A percentile compares a stretch with the other conserved stretches of the same genome.
These are phyloP conservation scores for Neodiprion fabricii DNA, from an alignment of 1,140 invertebrate genomes.

Conservation along the genomic window DNA sequence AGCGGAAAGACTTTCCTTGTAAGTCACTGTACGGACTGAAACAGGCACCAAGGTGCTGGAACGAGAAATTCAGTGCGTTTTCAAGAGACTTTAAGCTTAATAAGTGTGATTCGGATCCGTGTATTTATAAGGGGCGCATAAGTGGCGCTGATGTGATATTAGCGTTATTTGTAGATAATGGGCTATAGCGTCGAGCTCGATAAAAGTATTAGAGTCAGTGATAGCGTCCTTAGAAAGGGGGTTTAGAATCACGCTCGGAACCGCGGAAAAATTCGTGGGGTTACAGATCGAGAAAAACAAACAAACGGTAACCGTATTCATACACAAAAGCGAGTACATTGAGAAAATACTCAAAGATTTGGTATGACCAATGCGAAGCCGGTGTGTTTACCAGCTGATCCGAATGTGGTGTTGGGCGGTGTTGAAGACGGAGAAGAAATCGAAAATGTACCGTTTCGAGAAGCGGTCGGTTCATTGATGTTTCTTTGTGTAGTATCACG, in stretches of 20 bases:
- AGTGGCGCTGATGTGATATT: constrained; percentile 8
- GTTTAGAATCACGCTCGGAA: constrained; percentile 23
- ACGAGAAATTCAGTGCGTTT: constrained; percentile 22
- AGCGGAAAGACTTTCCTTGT: too few species aligned
- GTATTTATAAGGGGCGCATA: not conserved
- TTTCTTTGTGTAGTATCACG: constrained; percentile 39
- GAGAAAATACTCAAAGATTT: constrained; percentile 18
- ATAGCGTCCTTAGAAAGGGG: constrained; percentile 14
- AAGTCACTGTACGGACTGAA: constrained; percentile 41
- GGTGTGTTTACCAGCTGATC: constrained; percentile 1
- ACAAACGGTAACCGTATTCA: constrained; percentile 17
- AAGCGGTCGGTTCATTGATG: constrained; percentile 41
- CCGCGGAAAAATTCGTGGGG: constrained; percentile 15
- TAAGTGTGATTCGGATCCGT: not conserved
- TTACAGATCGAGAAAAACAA: constrained; percentile 12
- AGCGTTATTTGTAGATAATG: constrained; percentile 25
- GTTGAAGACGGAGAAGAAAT: not conserved
- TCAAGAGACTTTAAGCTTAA: not conserved
- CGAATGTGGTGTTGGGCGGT: not conserved
- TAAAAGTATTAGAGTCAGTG: constrained; percentile 15
- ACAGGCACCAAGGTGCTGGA: constrained; percentile 34
- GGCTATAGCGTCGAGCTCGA: constrained; percentile 17
- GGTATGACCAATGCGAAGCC: constrained; percentile 1
- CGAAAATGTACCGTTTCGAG: constrained; percentile 24
- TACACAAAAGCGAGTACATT: constrained; percentile 25